Evolutionary conservation across 2,113 vertebrate species (phyloP), one percentile per base, ranked within the genome.

Genomic region (Brachypodius melanocephalos): DNA sequence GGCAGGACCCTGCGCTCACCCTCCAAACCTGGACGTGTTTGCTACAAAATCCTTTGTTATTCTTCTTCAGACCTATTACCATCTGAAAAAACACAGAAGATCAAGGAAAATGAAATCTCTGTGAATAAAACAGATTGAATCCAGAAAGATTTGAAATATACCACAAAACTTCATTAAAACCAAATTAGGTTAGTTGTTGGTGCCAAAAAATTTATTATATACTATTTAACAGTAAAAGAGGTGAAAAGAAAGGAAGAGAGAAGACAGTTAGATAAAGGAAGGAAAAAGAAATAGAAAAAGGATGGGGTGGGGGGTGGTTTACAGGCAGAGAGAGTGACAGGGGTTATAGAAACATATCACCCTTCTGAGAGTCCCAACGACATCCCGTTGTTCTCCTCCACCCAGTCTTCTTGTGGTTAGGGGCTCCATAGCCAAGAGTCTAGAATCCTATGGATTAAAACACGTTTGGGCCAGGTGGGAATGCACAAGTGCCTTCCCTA

Each of bases 301-400:
- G 3, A 2, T 18, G 51, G 17, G 17, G 17, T 26, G 25, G 14
- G 10, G 6, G 29, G 5, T 14, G 26, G 14, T 43, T 25, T 40
- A 15, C 17, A 43, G 48, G 28, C 17, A 31, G 31, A 73, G 31
- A 73, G 25, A 26, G 10, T 40, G 22, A 62, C 13, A 40, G 14
- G 24, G 11, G 6, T 42, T 22, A 28, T 18, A 52, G 18, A 52
- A 65, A 7, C 9, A 29, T 24, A 36, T 29, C 19, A 52, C 31
- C 9, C 5, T 24, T 54, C 12, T 0, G 0, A 8, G 15, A 16
- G 16, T 43, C 12, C 61, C 49, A 34, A 6, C 0, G 0, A 45
- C 3, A 4, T 36, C 32, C 54, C 0, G 0, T 45, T 19, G 25
- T 2, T 55, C 8, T 10, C 8, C 14, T 55, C 26, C 51, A 46